Conservation (phyloP, 2,797 vertebrate species). For the Eremophila alpestris region DNA sequence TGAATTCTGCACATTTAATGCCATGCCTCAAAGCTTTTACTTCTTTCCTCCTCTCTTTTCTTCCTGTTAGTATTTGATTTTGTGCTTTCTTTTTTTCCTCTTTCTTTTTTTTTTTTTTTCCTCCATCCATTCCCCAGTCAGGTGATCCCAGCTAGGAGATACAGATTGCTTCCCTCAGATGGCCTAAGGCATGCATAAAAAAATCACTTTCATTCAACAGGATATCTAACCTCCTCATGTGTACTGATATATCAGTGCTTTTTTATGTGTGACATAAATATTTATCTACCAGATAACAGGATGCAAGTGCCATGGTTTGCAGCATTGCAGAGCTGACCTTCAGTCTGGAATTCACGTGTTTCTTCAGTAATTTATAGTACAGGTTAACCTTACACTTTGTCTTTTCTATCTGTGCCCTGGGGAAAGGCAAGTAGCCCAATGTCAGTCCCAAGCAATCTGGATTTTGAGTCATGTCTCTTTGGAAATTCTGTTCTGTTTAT, state of each 20-base stretch:
- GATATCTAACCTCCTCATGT: constrained; percentile 18
- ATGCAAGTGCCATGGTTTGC: background rate
- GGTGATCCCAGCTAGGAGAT: background rate
- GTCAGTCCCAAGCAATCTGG: background rate
- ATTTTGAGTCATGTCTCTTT: background rate
- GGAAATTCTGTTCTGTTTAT: background rate
- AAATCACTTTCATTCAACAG: constrained; percentile 8
- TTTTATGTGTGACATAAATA: constrained; percentile 32
- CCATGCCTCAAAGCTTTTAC: background rate
- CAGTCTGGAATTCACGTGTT: background rate
- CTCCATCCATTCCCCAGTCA: background rate
- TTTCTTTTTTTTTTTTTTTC: too few relatives aligned
- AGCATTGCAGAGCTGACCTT: constrained; percentile 8
- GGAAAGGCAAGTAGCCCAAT: background rate
- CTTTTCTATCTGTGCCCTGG: background rate
- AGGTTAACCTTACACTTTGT: background rate
- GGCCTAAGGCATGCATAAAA: constrained; percentile 27
- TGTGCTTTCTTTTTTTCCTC: too few relatives aligned
- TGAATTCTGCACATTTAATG: background rate
- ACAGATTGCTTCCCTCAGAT: constrained; percentile 3
- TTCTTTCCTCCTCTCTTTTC: background rate
- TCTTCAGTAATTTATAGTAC: constrained; percentile 18
- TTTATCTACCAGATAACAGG: constrained; percentile 11
- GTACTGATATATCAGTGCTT: background rate
- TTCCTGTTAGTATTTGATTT: background rate